Evolutionary conservation across 2,888 invertebrate genomes (phyloP), one percentile per base, ranked within the genome.

Genomic region (Acleris laterana): DNA sequence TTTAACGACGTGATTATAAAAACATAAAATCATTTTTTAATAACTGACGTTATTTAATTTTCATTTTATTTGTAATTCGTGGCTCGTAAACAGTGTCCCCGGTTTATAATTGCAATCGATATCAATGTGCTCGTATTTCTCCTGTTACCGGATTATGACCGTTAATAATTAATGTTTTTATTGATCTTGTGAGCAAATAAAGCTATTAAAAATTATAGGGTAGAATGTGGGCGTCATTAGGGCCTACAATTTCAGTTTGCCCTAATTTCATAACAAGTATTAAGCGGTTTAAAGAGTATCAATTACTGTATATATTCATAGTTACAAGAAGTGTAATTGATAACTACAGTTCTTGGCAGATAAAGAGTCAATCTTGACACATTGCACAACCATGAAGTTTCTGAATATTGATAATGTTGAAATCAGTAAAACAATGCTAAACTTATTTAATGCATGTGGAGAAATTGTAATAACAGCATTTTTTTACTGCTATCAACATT

Each of bases 1-100:
- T 38, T 42, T 56, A 50, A 50, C 63, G 52, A 48, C 16, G 55
- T 57, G 17, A 48, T 66, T 52, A 58, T 48, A 50, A 48, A 62
- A 38, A 38, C 52, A 48, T 62, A 25, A 51, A 48, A 9, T 51
- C 20, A 17, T 50, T 44, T 25, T 46, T 48, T 32, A 32, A 17
- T 17, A 51, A 50, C 38, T 42, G 46, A 46, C n/a, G 65, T 44
- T 25, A 16, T 63, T 63, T 48, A 60, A 17, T 57, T 42, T 44
- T 17, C 17, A 42, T 42, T 13, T 28, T 46, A 17, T 48, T 11
- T 32, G 49, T 38, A 48, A 53, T 53, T 53, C 50, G 16, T 17
- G 20, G 17, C 20, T 56, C 44, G 22, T 65, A 56, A 56, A 61
- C 5, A 38, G 32, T 50, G 42, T 44, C 22, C 20, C 25, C 4